Conservation (phyloP, 2,888 invertebrate species). For the Pollenia angustigena region DNA sequence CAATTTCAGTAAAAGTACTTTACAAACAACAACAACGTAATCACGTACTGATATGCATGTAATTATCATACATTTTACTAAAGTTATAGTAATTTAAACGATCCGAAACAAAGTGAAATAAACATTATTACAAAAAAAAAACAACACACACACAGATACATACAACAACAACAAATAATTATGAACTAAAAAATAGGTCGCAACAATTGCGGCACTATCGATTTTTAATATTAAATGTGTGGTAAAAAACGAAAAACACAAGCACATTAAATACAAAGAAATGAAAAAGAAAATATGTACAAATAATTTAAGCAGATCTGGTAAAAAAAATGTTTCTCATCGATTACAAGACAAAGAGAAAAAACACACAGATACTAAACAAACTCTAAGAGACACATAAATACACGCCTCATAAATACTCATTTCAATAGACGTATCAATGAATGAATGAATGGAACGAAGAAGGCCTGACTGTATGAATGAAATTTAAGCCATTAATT, state of each 20-base stretch:
- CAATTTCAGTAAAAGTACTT: constrained; percentile 7
- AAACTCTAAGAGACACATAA: not conserved
- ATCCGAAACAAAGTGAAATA: constrained; percentile 62
- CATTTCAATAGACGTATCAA: constrained; percentile 9
- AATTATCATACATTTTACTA: constrained; percentile 45
- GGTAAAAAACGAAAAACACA: constrained; percentile 48
- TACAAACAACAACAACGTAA: no score
- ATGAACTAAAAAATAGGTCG: constrained; percentile 66
- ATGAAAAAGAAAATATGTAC: not conserved
- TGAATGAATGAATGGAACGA: constrained; percentile 16
- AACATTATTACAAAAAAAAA: constrained; percentile 45
- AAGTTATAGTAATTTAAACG: constrained; percentile 55
- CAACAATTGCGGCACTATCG: constrained; percentile 73
- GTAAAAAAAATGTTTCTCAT: constrained; percentile 41
- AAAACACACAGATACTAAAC: not conserved
- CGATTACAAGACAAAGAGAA: constrained; percentile 28
- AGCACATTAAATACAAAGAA: constrained; percentile 7
- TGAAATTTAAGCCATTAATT: constrained; percentile 45
- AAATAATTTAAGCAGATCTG: constrained; percentile 37
- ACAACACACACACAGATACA: constrained; percentile 4
- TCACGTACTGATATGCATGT: constrained; percentile 8
- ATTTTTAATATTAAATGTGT: constrained; percentile 65
- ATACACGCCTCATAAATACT: constrained; percentile 21
- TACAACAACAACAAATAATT: constrained; percentile 20
- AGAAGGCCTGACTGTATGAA: constrained; percentile 29